Evolutionary conservation across 2,113 vertebrate species (phyloP).

Genomic region (Myrmecophaga tridactyla): DNA sequence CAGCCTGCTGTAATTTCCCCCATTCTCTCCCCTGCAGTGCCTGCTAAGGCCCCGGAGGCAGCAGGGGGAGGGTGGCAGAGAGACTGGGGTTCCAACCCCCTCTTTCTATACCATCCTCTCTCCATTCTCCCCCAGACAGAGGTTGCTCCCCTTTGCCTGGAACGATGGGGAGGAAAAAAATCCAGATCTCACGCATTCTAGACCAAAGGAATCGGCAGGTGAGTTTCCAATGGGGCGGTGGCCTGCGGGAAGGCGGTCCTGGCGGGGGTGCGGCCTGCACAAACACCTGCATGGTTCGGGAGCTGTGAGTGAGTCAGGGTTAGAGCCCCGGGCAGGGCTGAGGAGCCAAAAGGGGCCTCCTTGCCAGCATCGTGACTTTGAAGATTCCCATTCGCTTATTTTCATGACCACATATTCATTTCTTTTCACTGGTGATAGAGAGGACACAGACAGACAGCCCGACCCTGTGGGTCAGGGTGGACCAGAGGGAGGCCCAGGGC

Average conservation of each 20-base stretch:
- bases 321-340: neutral
- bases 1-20: neutral
- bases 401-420: neutral
- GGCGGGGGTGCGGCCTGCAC: too few species aligned
- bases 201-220: constrained; percentile 97
- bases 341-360: neutral
- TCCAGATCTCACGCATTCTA: constrained; percentile 96
- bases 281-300: too few species aligned
- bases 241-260: too few species aligned
- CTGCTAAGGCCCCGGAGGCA: neutral
- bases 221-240: neutral
- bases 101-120: neutral
- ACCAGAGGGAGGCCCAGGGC: neutral
- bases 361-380: neutral
- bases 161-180: constrained; percentile 96
- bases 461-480: neutral
- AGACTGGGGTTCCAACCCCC: neutral
- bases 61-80: neutral
- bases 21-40: neutral
- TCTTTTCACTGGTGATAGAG: neutral
- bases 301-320: neutral
- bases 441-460: neutral
- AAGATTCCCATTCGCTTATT: neutral
- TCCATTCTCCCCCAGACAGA: neutral
- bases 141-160: neutral